Conservation (phyloP, 2,113 vertebrate species). For the Eolophus roseicapilla region DNA sequence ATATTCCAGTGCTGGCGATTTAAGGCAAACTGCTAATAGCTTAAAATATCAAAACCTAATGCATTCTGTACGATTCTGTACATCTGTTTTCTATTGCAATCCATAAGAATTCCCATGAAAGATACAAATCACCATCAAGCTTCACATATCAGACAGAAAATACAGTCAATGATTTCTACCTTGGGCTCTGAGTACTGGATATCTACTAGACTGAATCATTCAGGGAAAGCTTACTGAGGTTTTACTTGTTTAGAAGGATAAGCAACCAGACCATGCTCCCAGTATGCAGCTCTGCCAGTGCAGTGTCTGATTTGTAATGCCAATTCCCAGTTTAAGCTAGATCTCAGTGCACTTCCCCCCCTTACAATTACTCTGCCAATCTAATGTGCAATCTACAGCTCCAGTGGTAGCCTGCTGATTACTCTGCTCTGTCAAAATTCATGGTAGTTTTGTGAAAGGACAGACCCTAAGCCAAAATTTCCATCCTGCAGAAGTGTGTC, state of each 20-base stretch:
- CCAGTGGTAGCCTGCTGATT: neutral
- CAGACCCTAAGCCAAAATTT: neutral
- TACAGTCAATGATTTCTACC: neutral
- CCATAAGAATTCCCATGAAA: neutral
- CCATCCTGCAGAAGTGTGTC: neutral
- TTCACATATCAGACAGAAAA: neutral
- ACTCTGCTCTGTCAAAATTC: neutral
- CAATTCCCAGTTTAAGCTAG: neutral
- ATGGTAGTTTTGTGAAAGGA: neutral
- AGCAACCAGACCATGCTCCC: neutral
- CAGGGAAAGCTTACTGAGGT: neutral
- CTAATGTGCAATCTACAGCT: neutral
- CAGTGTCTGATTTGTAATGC: neutral
- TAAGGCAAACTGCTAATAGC: neutral
- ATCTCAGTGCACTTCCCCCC: neutral
- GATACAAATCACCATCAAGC: neutral
- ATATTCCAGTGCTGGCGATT: neutral
- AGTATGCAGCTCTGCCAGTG: fast-evolving
- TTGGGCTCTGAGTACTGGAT: neutral
- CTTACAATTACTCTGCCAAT: neutral
- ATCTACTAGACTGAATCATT: neutral
- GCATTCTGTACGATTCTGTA: neutral
- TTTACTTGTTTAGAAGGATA: neutral
- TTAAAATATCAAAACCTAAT: neutral
- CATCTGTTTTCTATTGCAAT: neutral